These are phyloP conservation scores for Taeniopygia guttata DNA, from an alignment of 2,797 vertebrate genomes.

Conservation along the genomic window DNA sequence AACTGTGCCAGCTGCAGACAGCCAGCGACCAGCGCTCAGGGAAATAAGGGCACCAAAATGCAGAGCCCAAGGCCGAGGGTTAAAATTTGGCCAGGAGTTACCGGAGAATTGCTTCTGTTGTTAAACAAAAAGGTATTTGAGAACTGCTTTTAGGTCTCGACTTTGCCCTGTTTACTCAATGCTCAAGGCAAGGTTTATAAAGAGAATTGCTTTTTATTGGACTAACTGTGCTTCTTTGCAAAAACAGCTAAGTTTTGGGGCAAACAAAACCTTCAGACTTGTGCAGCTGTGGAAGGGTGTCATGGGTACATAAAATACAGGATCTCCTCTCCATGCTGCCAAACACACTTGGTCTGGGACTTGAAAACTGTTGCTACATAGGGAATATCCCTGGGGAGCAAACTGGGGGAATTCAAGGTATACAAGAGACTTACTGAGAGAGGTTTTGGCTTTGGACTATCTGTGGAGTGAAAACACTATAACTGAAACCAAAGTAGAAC, in stretches of 20 bases:
- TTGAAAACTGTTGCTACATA: background rate
- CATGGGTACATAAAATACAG: background rate
- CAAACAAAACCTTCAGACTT: background rate
- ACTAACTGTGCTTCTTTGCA: background rate
- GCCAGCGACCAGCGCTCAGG: background rate
- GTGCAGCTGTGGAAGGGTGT: background rate
- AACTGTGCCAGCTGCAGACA: background rate
- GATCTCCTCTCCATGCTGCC: background rate
- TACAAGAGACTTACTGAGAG: background rate
- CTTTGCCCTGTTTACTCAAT: background rate
- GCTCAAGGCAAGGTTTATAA: background rate
- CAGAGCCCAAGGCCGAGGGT: background rate
- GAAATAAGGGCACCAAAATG: background rate
- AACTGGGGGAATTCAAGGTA: accelerated
- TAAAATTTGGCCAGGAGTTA: background rate
- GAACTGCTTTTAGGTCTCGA: background rate
- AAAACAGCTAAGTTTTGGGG: background rate
- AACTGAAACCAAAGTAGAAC: background rate
- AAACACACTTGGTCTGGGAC: background rate
- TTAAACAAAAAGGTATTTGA: background rate
- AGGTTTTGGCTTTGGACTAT: background rate
- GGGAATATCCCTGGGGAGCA: background rate
- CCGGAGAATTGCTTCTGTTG: background rate
- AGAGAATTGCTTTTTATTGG: background rate
- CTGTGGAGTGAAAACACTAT: background rate